Evolutionary conservation across 1,140 invertebrate species (phyloP).

Genomic region (Drosophila gunungcola): DNA sequence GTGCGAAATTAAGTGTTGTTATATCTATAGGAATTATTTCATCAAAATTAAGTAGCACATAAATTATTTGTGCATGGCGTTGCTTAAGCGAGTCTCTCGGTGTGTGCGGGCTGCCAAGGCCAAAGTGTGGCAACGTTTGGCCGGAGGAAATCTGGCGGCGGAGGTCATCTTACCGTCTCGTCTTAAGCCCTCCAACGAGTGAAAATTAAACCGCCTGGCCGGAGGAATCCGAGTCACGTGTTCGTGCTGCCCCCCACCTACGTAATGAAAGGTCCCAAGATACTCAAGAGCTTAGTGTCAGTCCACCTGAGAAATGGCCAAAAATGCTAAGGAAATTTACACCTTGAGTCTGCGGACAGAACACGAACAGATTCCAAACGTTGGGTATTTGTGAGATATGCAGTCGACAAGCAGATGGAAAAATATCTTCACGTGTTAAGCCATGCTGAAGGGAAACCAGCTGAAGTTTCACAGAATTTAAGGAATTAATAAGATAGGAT

Average conservation of each 20-base stretch:
- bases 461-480: neutral
- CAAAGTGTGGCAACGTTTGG: conserved; percentile 47
- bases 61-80: conserved; percentile 61
- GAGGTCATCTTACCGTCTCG: conserved; percentile 4
- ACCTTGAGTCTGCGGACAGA: conserved; percentile 14
- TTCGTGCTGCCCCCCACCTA: conserved; percentile 31
- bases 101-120: conserved; percentile 39
- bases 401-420: conserved; percentile 1
- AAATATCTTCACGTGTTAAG: neutral
- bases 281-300: conserved; percentile 44
- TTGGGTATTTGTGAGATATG: conserved; percentile 7
- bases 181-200: neutral
- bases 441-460: neutral
- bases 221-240: conserved; percentile 44
- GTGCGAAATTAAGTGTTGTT: conserved; percentile 81
- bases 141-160: conserved; percentile 18
- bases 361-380: conserved; percentile 3
- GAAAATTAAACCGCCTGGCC: conserved; percentile 28
- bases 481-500: neutral
- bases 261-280: conserved; percentile 62
- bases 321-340: conserved; percentile 35
- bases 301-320: conserved; percentile 49
- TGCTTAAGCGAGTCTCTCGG: conserved; percentile 22
- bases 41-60: conserved; percentile 80
- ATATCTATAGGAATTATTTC: conserved; percentile 78